Base-by-base conservation (phyloP, 2,888 invertebrate genomes). In the Clistopyga incitator region DNA sequence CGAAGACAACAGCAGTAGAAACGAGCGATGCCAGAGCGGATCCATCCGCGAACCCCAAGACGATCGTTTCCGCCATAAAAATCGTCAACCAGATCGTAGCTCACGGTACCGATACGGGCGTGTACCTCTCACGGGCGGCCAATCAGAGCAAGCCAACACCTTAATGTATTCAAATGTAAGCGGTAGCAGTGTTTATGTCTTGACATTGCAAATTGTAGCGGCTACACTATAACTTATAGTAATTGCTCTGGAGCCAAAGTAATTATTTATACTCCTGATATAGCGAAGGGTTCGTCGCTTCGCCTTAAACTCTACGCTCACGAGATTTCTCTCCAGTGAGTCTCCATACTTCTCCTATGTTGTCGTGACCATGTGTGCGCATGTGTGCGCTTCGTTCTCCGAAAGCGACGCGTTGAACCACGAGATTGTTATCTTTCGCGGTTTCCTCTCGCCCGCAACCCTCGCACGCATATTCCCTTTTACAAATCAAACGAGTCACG, bases 131-230 rank as follows among this genome's bases (percentile, higher is more conserved):
- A 82, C 84, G 86, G 78, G 81, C 86, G 88, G 86, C 92, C 93
- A 92, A 92, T 92, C 92, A 90, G 90, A 85, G 87, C 84, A 85
- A 88, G 87, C 90, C 88, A 87, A 89, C 86, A 87, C 82, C 89
- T 91, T 93, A 93, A 93, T 93, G 89, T 93, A 93, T 93, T 93
- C 93, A 93, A 93, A 93, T 93, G 92, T 93, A 93, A 93, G 93
- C 93, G 90, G 93, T 92, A 92, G 92, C 92, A 91, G 93, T 93
- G 93, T 93, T 93, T 93, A 93, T 93, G 93, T 92, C 93, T 92
- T 93, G 93, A 92, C 93, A 93, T 93, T 93, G 93, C 93, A 93
- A 93, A 93, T 93, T 93, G 93, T 93, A 90, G 87, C 91, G 91
- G 92, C 92, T 91, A 88, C 90, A 89, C 93, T 90, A 92, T 93